Base-by-base conservation (phyloP, 2,797 vertebrate genomes). In the Ataeniobius toweri region DNA sequence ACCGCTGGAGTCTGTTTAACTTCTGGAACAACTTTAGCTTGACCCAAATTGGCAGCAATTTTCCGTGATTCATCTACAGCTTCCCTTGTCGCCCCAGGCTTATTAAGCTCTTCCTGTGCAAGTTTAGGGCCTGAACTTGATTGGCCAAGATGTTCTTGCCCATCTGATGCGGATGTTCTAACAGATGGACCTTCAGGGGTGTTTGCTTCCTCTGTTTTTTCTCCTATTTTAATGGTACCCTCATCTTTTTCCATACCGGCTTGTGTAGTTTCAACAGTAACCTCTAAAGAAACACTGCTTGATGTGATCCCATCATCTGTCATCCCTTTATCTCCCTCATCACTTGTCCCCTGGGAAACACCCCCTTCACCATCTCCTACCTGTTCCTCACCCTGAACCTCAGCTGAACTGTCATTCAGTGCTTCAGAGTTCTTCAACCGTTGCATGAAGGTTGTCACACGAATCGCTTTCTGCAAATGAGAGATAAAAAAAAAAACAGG, bases 371-470 rank as follows among this genome's bases (percentile, higher is more conserved):
- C 83, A 74, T 90, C 88, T 75, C 85, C 83, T 80, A 71, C 71
- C 67, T 89, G 90, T 44, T 89, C 88, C 71, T 82, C 71, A 8
- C 79, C 78, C 78, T 87, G 91, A 75, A 55, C 88, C 68, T 92
- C 94, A 2, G 85, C 77, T 51, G 87, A 91, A 74, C 86, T 94
- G 77, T 95, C 94, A 76, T 71, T 85, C 26, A 93, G 51, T 4
- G 91, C 89, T 68, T 97, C 96, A 0, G 96, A 89, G 71, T 96
- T 96, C 82, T 96, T 95, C 85, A 97, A 93, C 24, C 96, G 94
- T 79, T 97, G 96, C 96, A 97, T 97, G 90, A 97, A 97, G 24
- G 96, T 97, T 55, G 96, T 97, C 69, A 97, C 95, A 26, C 96
- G 95, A 74, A 97, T 97, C 0, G 96, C 96, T 96, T 97, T 97